Evolutionary conservation across 2,888 invertebrate genomes (phyloP), one percentile per base, ranked within the genome.

Genomic region (Acrobasis suavella): DNA sequence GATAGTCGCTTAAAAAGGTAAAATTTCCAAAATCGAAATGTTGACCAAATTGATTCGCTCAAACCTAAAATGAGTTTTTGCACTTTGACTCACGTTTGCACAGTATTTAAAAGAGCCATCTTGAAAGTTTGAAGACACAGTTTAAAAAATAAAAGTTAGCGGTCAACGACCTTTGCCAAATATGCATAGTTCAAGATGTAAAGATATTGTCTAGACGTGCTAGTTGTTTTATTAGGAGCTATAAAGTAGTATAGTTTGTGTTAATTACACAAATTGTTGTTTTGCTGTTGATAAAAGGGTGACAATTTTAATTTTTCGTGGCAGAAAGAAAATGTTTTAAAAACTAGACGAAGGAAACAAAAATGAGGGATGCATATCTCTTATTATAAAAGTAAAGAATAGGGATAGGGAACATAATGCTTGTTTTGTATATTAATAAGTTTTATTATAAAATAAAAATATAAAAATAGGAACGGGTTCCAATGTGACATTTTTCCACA

Each of bases 171-270:
- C 62, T 46, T 1, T 8, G 52, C 14, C 46, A 55, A 61, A 54
- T 39, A 55, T 42, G 22, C 54, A 46, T 52, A 32, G 39, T 32
- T 46, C 5, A 54, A 62, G 62, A 62, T 62, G 16, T 55, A 55
- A 32, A 55, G 62, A 62, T 62, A 62, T 32, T 9, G 62, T 62
- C 62, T 62, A 62, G 62, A 62, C 62, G 37, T 8, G 14, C 10
- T 38, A 37, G n/a, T 37, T 42, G 14, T 58, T 60, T 37, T 50
- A 51, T 60, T 16, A 17, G 38, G n/a, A 32, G 54, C n/a, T 3
- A 46, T 46, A 46, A 46, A 14, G 10, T 46, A 46, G 55, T 55
- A n/a, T 37, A 37, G 12, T n/a, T 55, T 52, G 32, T 52, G 22
- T 52, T 52, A 52, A 22, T 22, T n/a, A 32, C 14, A 14, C n/a